Base-by-base conservation (phyloP, 2,797 vertebrate genomes). In the Dipus sagitta region DNA sequence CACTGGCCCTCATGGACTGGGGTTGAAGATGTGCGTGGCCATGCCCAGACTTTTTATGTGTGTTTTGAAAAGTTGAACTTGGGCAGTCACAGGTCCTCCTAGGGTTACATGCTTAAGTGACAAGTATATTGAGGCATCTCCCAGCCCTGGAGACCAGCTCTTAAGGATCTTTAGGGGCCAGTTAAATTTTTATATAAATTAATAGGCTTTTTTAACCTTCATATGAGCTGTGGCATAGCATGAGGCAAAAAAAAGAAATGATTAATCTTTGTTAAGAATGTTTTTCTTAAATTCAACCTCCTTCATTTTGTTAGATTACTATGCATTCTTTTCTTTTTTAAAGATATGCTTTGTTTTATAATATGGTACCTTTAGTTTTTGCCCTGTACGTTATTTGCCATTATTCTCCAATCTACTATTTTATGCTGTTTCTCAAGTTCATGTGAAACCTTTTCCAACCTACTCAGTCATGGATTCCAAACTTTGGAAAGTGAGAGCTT, bases 401-500 rank as follows among this genome's bases (percentile, higher is more conserved):
- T 89, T 93, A 18, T 52, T 92, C n/a, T 87, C 26, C 28, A 76
- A 58, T 60, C 24, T 65, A 24, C 75, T 67, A 34, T 15, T 34
- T 92, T 96, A 88, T 32, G 47, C 52, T 72, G 26, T 74, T 81
- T 92, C 79, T 80, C 15, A 34, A 26, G 82, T 91, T 85, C 21
- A 52, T 23, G 13, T n/a, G 67, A 76, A 93, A 74, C 64, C 60
- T 42, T 77, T 42, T 77, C 26, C 10, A 42, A 21, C 38, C 23
- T 64, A n/a, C 7, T 30, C 15, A 72, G 26, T 70, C 30, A 21
- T 75, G 5, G 67, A 91, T 92, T 82, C 54, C 26, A 68, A 75
- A 88, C 34, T 87, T 81, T 78, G 23, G 42, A 34, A 79, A 85
- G 67, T 71, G 65, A 60, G 23, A 54, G 64, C 13, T 62, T 34